Percentiles rank a stretch among this genome's conserved stretches.
Evolutionary conservation across 2,888 invertebrate genomes (phyloP).

Genomic region (Epistrophella euchroma): DNA sequence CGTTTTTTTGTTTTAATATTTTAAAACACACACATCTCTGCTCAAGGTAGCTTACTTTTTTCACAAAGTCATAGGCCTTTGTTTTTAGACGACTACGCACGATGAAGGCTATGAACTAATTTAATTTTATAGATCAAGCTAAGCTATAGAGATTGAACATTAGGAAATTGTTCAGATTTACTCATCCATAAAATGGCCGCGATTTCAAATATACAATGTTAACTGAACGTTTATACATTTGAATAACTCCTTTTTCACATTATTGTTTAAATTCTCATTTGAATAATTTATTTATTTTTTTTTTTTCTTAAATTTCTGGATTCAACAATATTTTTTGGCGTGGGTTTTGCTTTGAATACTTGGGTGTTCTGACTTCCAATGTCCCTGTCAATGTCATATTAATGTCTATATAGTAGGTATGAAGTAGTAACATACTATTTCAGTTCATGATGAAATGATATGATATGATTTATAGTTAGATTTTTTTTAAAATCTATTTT

Average conservation of each 20-base stretch:
- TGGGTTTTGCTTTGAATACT: neutral
- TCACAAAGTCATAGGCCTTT: constrained; percentile 27
- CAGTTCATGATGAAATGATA: neutral
- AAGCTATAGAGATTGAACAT: neutral
- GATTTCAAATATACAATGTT: neutral
- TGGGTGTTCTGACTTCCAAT: neutral
- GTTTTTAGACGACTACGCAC: neutral
- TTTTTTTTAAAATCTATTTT: too few relatives aligned
- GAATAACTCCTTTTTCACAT: constrained; percentile 23
- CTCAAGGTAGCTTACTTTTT: constrained; percentile 31
- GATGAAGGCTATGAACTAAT: constrained; percentile 36
- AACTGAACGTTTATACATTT: neutral
- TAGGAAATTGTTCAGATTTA: constrained; percentile 12
- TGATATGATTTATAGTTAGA: too few relatives aligned
- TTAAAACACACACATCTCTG: neutral
- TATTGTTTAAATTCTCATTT: constrained; percentile 19
- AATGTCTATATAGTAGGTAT: neutral
- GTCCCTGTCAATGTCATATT: neutral
- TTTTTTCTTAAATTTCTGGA: neutral
- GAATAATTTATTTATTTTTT: neutral
- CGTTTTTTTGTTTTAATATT: neutral
- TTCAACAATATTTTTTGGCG: neutral
- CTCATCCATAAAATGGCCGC: constrained; percentile 10
- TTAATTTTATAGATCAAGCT: constrained; percentile 28
- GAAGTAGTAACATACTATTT: neutral